Base-by-base conservation (phyloP, 2,113 vertebrate genomes). In the Psettodes erumei region DNA sequence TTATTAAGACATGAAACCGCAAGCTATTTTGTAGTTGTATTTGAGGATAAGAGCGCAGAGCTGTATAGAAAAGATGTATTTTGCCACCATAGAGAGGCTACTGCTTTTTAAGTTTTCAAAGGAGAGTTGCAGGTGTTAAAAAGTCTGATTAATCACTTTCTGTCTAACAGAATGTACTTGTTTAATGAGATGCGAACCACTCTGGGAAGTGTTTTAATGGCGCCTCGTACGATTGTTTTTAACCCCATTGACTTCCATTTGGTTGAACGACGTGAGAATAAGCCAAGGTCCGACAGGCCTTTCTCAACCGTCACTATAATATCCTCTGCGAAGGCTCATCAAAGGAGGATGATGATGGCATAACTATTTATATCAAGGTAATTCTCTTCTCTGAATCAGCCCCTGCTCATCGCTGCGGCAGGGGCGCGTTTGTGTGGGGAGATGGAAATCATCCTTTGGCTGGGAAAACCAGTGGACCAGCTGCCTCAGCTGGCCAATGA, bases 361-460 rank as follows among this genome's bases (percentile, higher is more conserved):
- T 4, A 43, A 68, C 75, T 90, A 87, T 90, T 90, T 82, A n/a
- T 86, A 84, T 71, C 71, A 33, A 71, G 78, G 87, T 72, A 77
- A 77, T 75, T 82, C 75, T 86, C 81, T 74, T 27, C 47, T 88
- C 69, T 85, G 80, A 86, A 84, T 89, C 76, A 76, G 74, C 68
- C 43, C n/a, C 35, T 32, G 75, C 75, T 89, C 66, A 63, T 78
- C 48, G 1, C 60, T 67, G 67, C 4, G 0, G 58, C 55, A 61
- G 2, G 70, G 48, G 32, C 13, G 28, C 19, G 40, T 74, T 50
- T 30, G 68, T 76, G 78, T 40, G 55, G 48, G 71, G 81, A 71
- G 86, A 90, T 83, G 73, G 76, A 84, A 77, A 72, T 82, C 61
- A 25, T 86, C 59, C 54, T 83, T 81, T 85, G 84, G 82, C 69